Evolutionary conservation across 2,797 vertebrate species (phyloP), one percentile per base, ranked within the genome.

Genomic region (Esox lucius): DNA sequence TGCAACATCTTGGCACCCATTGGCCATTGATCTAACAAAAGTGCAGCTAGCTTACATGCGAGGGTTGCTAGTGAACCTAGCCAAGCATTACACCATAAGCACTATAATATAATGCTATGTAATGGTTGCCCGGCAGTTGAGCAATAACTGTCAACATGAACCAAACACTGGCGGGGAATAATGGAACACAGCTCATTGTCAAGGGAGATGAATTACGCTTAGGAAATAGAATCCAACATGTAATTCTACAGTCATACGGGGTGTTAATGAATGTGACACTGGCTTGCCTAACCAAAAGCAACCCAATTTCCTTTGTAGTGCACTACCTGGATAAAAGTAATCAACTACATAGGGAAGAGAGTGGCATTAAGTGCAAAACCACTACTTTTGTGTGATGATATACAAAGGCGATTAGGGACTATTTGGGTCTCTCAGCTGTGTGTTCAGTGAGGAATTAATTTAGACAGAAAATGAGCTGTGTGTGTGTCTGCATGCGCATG

Each of bases 131-230:
- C 15, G 16, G 28, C 64, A 31, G 64, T 28, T 35, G 16, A 33
- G 31, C 28, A 65, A 65, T 65, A 33, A 66, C 64, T 33, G 62
- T 66, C 64, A 66, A 66, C 31, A 33, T 4, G 6, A 66, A 66
- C 9, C 0, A 2, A 35, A 16, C 7, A 16, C 24, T 17, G 17
- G 16, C 6, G 5, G 16, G 31, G 31, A 66, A 66, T 16, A 19
- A 33, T 16, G 15, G 26, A 65, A 64, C 61, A 16, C 24, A 5
- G 61, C 1, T 66, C 15, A 24, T 33, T n/a, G 62, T 13, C 13
- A 26, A 31, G 31, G 31, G 31, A 66, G 64, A 35, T 35, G 31
- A 66, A 35, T 66, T 66, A 35, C 64, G 6, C 26, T 33, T 35
- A 28, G 31, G 16, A 28, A 65, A 65, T n/a, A 61, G 22, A 26